Percentiles rank a stretch among this genome's conserved stretches.
phyloP scores from a whole-genome alignment of 2,797 vertebrate species.

The Tenualosa ilisha region DNA sequence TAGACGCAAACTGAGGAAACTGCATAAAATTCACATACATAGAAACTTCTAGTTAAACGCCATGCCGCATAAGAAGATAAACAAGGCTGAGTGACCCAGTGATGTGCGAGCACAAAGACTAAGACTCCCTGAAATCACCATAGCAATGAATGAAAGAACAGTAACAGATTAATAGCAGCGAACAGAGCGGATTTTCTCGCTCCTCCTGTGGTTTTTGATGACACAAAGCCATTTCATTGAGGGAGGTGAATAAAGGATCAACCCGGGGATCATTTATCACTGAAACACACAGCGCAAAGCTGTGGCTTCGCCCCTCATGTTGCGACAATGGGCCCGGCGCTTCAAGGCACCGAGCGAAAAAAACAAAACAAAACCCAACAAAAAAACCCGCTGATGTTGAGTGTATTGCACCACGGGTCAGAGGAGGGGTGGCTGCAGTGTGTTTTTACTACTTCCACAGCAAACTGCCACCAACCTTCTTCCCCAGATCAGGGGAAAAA shows the following conservation, averaged over 20 bases:
- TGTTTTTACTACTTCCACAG: conserved; percentile 15
- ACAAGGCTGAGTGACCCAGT: not conserved
- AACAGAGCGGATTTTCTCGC: not conserved
- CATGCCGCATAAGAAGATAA: too few relatives aligned
- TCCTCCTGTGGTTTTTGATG: conserved; percentile 4
- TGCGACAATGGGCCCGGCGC: not conserved
- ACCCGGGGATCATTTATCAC: not conserved
- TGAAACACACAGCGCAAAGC: not conserved
- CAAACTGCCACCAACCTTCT: not conserved
- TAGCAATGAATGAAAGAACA: not conserved
- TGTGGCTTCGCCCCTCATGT: not conserved
- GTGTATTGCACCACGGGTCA: not conserved
- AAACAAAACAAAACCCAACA: too few relatives aligned
- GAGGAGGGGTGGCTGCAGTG: not conserved
- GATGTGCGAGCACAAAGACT: not conserved
- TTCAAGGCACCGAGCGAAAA: not conserved
- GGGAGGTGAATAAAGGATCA: not conserved
- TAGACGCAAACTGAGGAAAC: not conserved
- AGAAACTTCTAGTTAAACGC: not conserved
- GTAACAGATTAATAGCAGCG: not conserved
- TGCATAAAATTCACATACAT: not conserved
- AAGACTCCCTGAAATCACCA: not conserved
- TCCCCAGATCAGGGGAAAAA: not conserved
- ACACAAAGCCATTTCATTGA: conserved; percentile 19
- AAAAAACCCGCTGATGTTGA: not conserved